A percentile compares a stretch with the other conserved stretches of the same genome.
Conservation (phyloP, 2,797 vertebrate species). For the Limosa lapponica region DNA sequence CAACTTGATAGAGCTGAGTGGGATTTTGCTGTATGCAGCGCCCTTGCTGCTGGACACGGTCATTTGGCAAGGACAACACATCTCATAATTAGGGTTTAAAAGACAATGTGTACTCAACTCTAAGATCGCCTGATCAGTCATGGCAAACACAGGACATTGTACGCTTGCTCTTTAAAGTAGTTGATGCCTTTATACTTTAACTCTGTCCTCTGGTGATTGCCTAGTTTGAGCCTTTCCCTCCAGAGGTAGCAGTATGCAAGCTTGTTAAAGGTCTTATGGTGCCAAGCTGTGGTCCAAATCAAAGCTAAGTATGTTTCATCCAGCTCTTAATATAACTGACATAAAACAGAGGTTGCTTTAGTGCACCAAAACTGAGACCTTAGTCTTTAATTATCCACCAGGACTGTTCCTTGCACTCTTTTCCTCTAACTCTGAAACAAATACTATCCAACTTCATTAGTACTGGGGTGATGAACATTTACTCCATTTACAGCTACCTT, state of each 20-base stretch:
- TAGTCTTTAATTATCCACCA: not conserved
- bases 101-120: not conserved
- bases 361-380: not conserved
- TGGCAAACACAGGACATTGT: not conserved
- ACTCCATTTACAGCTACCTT: not conserved
- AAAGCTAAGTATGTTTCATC: not conserved
- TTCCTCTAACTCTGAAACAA: not conserved
- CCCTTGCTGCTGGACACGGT: not conserved
- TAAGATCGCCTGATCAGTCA: not conserved
- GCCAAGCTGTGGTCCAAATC: not conserved
- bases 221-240: not conserved
- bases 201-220: not conserved
- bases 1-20: not conserved
- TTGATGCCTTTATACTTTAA: not conserved
- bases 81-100: not conserved
- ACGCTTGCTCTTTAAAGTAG: not conserved
- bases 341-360: not conserved
- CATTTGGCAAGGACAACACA: not conserved
- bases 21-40: not conserved
- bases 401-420: not conserved
- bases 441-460: not conserved
- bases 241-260: not conserved
- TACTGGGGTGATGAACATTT: not conserved
- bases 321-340: not conserved
- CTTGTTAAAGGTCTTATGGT: not conserved